These are phyloP conservation scores for Onychostruthus taczanowskii DNA, from an alignment of 2,113 vertebrate species.

Conservation along the genomic window DNA sequence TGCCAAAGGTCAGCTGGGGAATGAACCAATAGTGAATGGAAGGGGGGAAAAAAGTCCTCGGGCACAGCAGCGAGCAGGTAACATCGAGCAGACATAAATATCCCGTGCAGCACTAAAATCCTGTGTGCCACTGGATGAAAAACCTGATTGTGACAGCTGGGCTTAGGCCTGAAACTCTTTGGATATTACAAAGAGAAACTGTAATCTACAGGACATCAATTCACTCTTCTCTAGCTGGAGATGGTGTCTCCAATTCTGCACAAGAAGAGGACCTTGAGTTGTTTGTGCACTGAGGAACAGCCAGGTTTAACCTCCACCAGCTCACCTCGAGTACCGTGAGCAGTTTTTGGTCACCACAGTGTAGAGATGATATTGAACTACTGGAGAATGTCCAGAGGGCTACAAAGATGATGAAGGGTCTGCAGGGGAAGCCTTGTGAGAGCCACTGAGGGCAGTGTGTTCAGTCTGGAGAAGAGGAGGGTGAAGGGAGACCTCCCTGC, in stretches of 20 bases:
- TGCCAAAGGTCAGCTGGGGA: constrained; percentile 88
- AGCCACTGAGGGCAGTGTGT: not conserved
- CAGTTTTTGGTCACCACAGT: not conserved
- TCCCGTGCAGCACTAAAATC: not conserved
- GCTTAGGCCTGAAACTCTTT: not conserved
- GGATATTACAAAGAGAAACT: not conserved
- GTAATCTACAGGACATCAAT: not conserved
- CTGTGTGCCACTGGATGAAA: not conserved
- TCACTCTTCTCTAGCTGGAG: not conserved
- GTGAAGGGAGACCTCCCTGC: not conserved
- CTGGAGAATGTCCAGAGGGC: not conserved
- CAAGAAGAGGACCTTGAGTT: not conserved
- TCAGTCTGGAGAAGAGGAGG: not conserved
- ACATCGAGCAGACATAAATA: not conserved
- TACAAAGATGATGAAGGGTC: not conserved
- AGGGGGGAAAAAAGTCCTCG: rapidly evolving
- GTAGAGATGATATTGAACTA: not conserved
- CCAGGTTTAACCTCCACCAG: not conserved
- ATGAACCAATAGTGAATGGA: constrained; percentile 40
- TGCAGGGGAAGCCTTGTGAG: not conserved
- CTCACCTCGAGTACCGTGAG: not conserved
- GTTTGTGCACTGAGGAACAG: not conserved
- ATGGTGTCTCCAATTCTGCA: not conserved
- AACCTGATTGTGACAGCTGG: not conserved
- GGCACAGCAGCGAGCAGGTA: not conserved